Conservation (phyloP, 1,140 invertebrate species). For the Anoplophora glabripennis region DNA sequence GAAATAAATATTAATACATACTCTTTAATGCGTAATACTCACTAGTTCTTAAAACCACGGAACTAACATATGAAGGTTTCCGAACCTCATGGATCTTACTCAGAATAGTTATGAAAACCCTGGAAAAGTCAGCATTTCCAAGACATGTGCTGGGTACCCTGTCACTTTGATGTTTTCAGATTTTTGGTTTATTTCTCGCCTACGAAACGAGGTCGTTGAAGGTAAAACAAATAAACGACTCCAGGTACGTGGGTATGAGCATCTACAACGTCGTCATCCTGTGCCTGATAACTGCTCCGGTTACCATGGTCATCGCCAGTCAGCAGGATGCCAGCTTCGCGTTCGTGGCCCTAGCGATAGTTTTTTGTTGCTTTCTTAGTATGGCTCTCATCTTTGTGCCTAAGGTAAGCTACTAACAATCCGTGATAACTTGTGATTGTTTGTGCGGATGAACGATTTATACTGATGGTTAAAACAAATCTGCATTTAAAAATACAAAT, state of each 20-base stretch:
- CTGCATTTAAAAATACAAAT: no score
- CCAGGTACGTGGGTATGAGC: constrained; percentile 96
- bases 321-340: constrained; percentile 97
- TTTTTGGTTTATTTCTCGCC: constrained; percentile 95
- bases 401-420: constrained; percentile 65
- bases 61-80: no score
- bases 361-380: constrained; percentile 95
- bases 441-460: no score
- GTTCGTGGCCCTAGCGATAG: constrained; percentile 91
- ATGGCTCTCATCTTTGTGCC: constrained; percentile 97
- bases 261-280: constrained; percentile 99
- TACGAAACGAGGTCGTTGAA: constrained; percentile 98
- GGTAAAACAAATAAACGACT: constrained; percentile 91
- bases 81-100: no score
- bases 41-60: no score
- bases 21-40: no score
- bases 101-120: no score
- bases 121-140: no score
- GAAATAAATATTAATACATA: no score
- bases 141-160: no score
- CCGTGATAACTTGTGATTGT: no score
- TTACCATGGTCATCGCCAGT: constrained; percentile 92
- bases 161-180: constrained; percentile 47
- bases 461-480: no score
- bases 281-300: constrained; percentile 94